These are phyloP conservation scores for Hormiphora californensis DNA, from an alignment of 37 sponge, comb jelly and placozoan genomes.

Conservation along the genomic window DNA sequence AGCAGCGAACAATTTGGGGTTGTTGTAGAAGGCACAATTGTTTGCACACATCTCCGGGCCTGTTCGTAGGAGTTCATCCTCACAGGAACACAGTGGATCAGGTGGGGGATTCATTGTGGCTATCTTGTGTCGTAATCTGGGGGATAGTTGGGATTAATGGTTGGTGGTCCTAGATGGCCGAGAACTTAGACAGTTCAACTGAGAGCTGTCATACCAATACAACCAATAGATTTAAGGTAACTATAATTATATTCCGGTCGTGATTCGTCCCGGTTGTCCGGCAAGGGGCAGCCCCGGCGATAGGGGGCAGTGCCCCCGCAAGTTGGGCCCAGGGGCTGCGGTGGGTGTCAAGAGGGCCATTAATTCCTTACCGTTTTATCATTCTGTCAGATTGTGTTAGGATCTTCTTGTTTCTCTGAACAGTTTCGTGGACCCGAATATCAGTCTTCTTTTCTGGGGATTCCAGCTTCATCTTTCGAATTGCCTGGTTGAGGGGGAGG, in stretches of 20 bases:
- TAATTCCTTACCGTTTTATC: not conserved
- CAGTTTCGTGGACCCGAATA: not conserved
- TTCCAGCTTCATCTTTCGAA: not conserved
- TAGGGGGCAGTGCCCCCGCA: no score
- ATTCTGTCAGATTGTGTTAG: constrained; percentile 19
- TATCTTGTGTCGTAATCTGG: constrained; percentile 32
- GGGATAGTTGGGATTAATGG: not conserved
- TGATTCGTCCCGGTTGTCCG: no score
- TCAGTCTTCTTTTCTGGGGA: constrained; percentile 16
- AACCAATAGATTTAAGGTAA: no score
- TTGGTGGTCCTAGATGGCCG: no score
- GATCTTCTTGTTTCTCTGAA: constrained; percentile 47
- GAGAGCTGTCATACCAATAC: no score
- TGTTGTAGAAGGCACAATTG: constrained; percentile 26
- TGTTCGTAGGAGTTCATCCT: not conserved
- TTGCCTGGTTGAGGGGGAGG: no score
- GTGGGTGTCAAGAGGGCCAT: no score
- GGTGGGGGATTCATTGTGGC: not conserved
- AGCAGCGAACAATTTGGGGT: constrained; percentile 11
- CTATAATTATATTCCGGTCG: no score
- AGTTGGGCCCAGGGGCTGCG: no score
- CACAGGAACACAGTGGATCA: constrained; percentile 25
- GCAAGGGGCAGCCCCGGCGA: no score
- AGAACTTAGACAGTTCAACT: no score
- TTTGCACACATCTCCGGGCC: constrained; percentile 39